Evolutionary conservation across 2,797 vertebrate genomes (phyloP).

Genomic region (Eulemur mongoz): DNA sequence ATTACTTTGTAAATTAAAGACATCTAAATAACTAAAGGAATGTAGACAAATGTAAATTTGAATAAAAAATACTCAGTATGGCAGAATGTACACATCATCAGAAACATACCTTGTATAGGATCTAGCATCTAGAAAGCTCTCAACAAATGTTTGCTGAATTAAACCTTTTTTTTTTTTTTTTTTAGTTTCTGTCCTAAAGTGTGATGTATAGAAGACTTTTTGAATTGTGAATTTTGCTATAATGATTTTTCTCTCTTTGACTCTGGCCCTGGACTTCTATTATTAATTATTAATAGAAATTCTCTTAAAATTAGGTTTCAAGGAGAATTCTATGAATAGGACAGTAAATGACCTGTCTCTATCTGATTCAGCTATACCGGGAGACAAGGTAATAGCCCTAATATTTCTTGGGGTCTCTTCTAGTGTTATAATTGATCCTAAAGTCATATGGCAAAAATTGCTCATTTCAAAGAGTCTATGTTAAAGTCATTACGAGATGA

Average conservation of each 20-base stretch:
- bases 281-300: slow-evolving; percentile 65
- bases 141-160: background rate
- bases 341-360: background rate
- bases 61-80: background rate
- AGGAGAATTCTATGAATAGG: slow-evolving; percentile 10
- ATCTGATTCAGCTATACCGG: background rate
- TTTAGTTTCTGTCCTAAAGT: background rate
- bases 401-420: background rate
- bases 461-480: slow-evolving; percentile 17
- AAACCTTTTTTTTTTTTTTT: background rate
- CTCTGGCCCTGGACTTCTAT: background rate
- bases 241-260: slow-evolving; percentile 28
- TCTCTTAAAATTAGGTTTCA: slow-evolving; percentile 55
- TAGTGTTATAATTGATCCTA: background rate
- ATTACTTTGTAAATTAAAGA: slow-evolving; percentile 12
- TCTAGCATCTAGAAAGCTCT: background rate
- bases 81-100: background rate
- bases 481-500: background rate
- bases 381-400: background rate
- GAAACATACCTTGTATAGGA: background rate
- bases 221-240: slow-evolving; percentile 7
- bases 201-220: background rate
- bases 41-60: background rate
- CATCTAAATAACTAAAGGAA: background rate
- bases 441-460: background rate